Base-by-base conservation (phyloP, 1,140 invertebrate genomes). In the Drosophila kurseongensis region DNA sequence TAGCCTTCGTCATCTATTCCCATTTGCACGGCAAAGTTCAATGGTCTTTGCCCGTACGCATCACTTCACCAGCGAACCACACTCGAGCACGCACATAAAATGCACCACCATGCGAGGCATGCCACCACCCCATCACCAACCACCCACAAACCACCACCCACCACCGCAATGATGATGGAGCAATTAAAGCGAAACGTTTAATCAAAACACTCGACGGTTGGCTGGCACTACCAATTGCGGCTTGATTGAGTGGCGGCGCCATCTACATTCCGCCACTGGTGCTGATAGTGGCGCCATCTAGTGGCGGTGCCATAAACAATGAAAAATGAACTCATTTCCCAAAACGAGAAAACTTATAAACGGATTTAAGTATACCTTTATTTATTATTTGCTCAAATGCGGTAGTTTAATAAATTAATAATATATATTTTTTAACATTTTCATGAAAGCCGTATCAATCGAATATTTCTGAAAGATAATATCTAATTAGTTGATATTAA, bases 131-230 rank as follows among this genome's bases (percentile, higher is more conserved):
- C 10, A 23, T 7, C n/a, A 23, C n/a, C n/a, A 8, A 18, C 42
- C 32, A 18, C 51, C 16, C 16, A n/a, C 45, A 38, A 23, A 23
- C 32, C 13, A 29, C 29, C 6, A 10, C 36, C 18, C 29, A 47
- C n/a, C 1, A 18, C 32, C 29, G 29, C 41, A 48, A 40, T 35
- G 47, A 71, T 63, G 51, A 62, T 77, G 78, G 73, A 66, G 73
- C 78, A 80, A 77, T 80, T 81, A 80, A 80, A 81, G 73, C n/a
- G 18, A 71, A 81, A 61, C 60, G 59, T 55, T 80, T 72, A 41
- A 72, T 76, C 72, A 72, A 65, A 72, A 62, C 50, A 50, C 51
- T 59, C 42, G 63, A 58, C 48, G 29, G 42, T 27, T 44, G 35
- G 36, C 16, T 5, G 16, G 41, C n/a, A 16, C n/a, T 16, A 5